A percentile compares a stretch with the other conserved stretches of the same genome.
Conservation (phyloP, 2,797 vertebrate species). For the Muscicapa comitata region DNA sequence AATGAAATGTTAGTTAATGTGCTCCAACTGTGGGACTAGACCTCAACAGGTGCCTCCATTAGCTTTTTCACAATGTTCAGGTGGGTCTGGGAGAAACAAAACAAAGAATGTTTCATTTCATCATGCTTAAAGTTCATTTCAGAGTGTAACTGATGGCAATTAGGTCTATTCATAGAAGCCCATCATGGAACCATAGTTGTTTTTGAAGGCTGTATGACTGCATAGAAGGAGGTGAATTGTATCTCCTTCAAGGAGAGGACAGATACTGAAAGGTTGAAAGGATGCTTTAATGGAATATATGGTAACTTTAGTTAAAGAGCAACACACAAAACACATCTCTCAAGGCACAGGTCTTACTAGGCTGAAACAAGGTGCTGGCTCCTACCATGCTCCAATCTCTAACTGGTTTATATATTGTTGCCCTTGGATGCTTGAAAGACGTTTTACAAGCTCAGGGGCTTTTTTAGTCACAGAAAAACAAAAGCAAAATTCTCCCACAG, state of each 20-base stretch:
- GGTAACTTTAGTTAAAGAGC: neutral
- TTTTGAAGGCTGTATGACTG: neutral
- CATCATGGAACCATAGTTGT: neutral
- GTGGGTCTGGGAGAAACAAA: neutral
- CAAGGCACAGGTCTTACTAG: neutral
- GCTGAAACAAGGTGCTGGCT: neutral
- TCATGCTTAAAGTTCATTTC: neutral
- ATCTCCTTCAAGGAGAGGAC: neutral
- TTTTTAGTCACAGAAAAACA: neutral
- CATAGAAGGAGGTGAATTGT: neutral
- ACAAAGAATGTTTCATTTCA: neutral
- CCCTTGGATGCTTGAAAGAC: neutral
- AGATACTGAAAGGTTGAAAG: neutral
- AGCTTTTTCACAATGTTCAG: neutral
- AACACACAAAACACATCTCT: neutral
- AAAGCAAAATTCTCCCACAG: neutral
- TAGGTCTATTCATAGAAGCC: neutral
- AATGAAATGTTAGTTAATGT: neutral
- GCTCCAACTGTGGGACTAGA: neutral
- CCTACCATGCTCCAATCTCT: neutral
- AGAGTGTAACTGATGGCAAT: neutral
- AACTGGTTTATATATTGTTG: constrained; percentile 8
- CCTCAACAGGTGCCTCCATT: neutral
- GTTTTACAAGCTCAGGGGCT: neutral
- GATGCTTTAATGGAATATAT: neutral